Conservation (phyloP, 2,797 vertebrate species). For the Sebastes itinus region DNA sequence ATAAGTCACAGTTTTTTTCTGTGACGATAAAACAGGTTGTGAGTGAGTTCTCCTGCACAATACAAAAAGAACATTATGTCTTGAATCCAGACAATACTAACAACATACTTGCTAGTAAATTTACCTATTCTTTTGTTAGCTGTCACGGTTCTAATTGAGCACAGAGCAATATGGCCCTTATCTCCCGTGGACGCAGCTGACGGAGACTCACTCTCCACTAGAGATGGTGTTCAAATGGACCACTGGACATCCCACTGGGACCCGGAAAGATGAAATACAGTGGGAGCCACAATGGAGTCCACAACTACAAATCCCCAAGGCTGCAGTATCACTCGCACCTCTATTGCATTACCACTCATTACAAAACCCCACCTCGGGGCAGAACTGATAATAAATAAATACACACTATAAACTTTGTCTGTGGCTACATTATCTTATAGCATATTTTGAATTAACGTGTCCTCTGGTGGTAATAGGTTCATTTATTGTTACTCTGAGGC, state of each 20-base stretch:
- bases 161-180: conserved; percentile 13
- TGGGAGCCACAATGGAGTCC: conserved; percentile 70
- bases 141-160: conserved; percentile 43
- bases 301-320: conserved; percentile 76
- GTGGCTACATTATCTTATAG: conserved; percentile 28
- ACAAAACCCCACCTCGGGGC: conserved; percentile 70
- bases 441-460: conserved; percentile 34
- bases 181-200: conserved; percentile 60
- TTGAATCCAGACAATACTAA: not conserved
- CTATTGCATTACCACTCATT: conserved; percentile 69
- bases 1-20: not conserved
- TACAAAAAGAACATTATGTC: not conserved
- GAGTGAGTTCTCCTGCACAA: not conserved
- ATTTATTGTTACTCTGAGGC: conserved; percentile 43
- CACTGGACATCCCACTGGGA: conserved; percentile 72
- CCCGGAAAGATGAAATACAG: conserved; percentile 74
- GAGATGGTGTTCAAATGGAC: conserved; percentile 72
- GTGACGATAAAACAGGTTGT: not conserved
- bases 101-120: conserved; percentile 10
- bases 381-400: conserved; percentile 40
- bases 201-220: conserved; percentile 15
- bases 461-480: conserved; percentile 29
- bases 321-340: conserved; percentile 65
- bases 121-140: conserved; percentile 11
- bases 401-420: conserved; percentile 55